Conservation (phyloP, 2,888 invertebrate species). For the Cheilosia impressa region DNA sequence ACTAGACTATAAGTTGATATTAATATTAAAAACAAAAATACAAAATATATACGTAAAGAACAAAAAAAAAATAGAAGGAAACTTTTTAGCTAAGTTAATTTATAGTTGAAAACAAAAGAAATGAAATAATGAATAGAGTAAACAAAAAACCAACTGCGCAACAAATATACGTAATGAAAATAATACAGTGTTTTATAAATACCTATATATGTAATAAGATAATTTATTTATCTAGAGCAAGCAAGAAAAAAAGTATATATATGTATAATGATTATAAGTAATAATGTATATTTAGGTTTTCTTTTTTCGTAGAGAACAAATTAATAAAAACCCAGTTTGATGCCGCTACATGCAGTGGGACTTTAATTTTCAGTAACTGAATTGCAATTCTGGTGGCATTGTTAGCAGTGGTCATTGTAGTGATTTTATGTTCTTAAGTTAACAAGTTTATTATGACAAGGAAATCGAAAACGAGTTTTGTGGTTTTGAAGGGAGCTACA, state of each 20-base stretch:
- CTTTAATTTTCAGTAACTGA: constrained; percentile 44
- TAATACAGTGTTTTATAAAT: constrained; percentile 75
- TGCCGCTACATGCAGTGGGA: constrained; percentile 44
- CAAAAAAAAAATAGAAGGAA: constrained; percentile 76
- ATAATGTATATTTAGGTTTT: constrained; percentile 54
- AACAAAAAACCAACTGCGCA: constrained; percentile 74
- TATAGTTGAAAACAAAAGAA: constrained; percentile 76
- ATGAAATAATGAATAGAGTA: constrained; percentile 47
- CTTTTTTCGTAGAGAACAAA: constrained; percentile 48
- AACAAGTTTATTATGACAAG: constrained; percentile 29
- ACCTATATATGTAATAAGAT: constrained; percentile 72
- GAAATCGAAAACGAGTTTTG: constrained; percentile 15
- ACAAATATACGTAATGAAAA: constrained; percentile 80
- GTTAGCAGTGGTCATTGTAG: constrained; percentile 68
- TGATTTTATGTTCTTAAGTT: constrained; percentile 68
- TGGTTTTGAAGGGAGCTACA: constrained; percentile 48
- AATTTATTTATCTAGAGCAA: constrained; percentile 74
- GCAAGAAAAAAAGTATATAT: constrained; percentile 57
- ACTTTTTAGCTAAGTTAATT: constrained; percentile 81
- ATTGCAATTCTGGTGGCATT: constrained; percentile 69
- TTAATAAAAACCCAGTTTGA: constrained; percentile 57
- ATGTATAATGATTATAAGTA: constrained; percentile 40
- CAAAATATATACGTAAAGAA: constrained; percentile 74
- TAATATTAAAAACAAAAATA: constrained; percentile 72
- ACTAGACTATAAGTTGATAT: constrained; percentile 74